Evolutionary conservation across 35 echinoderm and acorn worm genomes (phyloP).

Genomic region (Amphiura filiformis): DNA sequence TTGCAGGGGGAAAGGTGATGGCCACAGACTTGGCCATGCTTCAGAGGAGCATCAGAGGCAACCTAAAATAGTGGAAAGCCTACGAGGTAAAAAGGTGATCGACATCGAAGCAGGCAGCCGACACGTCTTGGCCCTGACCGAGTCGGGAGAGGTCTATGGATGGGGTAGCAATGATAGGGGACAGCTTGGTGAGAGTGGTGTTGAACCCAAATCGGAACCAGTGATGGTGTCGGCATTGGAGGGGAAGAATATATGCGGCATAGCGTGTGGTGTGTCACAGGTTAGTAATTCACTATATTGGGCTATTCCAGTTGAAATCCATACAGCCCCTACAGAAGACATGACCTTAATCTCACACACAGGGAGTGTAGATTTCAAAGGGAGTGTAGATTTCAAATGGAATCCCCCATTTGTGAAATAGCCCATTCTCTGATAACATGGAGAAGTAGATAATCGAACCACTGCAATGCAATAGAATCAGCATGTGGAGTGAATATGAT

Average conservation of each 20-base stretch:
- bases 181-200: conserved; percentile 60
- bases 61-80: conserved; percentile 74
- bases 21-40: conserved; percentile 78
- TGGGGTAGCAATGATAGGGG: conserved; percentile 89
- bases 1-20: conserved; percentile 92
- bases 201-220: conserved; percentile 59
- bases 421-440: neutral
- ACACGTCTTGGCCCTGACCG: conserved; percentile 63
- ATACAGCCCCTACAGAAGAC: no score
- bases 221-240: conserved; percentile 58
- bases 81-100: conserved; percentile 72
- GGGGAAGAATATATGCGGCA: conserved; percentile 78
- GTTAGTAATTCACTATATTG: conserved; percentile 32
- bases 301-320: no score
- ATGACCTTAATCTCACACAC: no score
- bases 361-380: no score
- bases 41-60: conserved; percentile 80
- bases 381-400: no score
- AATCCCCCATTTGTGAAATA: neutral
- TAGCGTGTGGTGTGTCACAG: conserved; percentile 80
- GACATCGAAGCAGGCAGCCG: conserved; percentile 53
- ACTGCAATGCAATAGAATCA: neutral
- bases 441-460: neutral
- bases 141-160: conserved; percentile 77
- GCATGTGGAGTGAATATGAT: neutral